Conservation (phyloP, 2,113 vertebrate species). For the Castor canadensis region DNA sequence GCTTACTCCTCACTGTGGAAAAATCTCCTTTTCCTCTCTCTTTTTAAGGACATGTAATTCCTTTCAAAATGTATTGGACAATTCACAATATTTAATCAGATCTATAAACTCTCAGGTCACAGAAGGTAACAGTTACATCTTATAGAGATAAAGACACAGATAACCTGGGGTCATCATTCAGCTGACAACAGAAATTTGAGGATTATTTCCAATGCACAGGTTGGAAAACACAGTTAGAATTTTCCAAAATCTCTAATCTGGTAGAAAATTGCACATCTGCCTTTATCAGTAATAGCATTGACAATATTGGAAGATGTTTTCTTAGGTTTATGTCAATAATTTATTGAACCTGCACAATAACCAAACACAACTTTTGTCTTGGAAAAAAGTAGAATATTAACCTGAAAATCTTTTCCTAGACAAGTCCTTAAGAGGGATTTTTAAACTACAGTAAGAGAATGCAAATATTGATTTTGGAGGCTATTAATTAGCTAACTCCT, state of each 20-base stretch:
- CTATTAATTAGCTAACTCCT: slow-evolving; percentile 42
- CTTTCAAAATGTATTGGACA: not conserved
- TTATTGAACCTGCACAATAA: not conserved
- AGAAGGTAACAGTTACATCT: not conserved
- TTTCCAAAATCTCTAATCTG: not conserved
- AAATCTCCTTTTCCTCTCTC: not conserved
- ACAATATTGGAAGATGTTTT: not conserved
- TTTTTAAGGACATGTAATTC: not conserved
- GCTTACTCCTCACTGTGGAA: not conserved
- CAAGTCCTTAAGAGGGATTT: not conserved
- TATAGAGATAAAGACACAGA: not conserved
- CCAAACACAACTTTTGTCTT: not conserved
- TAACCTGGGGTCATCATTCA: not conserved
- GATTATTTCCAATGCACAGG: not conserved
- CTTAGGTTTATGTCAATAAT: slow-evolving; percentile 14
- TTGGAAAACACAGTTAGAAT: not conserved
- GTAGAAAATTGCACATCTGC: not conserved
- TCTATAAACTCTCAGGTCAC: not conserved
- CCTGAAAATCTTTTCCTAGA: not conserved
- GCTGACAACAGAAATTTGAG: not conserved
- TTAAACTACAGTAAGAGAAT: not conserved
- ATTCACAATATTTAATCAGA: not conserved
- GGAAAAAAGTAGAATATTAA: slow-evolving; percentile 17
- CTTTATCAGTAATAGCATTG: not conserved
- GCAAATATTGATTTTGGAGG: slow-evolving; percentile 34